A percentile compares a stretch with the other conserved stretches of the same genome.
These are phyloP conservation scores for Spea multiplicata DNA, from an alignment of 2,113 vertebrate species.

Conservation along the genomic window DNA sequence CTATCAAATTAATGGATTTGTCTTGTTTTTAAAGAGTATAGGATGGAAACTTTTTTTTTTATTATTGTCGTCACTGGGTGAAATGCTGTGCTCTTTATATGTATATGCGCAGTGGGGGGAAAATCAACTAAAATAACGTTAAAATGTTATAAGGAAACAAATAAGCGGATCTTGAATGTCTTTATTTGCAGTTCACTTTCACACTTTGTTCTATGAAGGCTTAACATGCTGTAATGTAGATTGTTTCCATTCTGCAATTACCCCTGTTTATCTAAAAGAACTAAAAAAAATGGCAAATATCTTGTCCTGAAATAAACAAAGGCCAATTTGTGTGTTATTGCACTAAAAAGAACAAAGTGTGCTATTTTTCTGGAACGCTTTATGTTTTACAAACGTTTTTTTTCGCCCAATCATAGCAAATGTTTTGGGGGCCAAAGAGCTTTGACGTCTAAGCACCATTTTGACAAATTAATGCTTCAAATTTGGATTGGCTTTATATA, in stretches of 20 bases:
- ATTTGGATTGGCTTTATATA: not conserved
- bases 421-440: too few species aligned
- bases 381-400: too few species aligned
- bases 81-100: too few species aligned
- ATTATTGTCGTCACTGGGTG: not conserved
- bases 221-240: not conserved
- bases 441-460: too few species aligned
- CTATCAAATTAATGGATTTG: not conserved
- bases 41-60: not conserved
- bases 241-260: conserved; percentile 17
- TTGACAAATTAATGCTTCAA: too few species aligned
- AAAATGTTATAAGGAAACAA: not conserved
- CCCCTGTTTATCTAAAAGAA: conserved; percentile 12
- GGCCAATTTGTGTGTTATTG: not conserved
- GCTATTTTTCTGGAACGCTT: too few species aligned
- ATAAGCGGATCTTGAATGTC: not conserved
- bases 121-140: not conserved
- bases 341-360: too few species aligned
- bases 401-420: too few species aligned
- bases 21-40: not conserved
- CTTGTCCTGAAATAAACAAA: not conserved
- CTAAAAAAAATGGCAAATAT: not conserved
- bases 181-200: conserved; percentile 25
- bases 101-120: too few species aligned
- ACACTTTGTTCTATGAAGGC: conserved; percentile 14